Percentiles rank a stretch among this genome's conserved stretches.
Conservation (phyloP, 1,140 invertebrate species). For the Tetramorium parvispinum region DNA sequence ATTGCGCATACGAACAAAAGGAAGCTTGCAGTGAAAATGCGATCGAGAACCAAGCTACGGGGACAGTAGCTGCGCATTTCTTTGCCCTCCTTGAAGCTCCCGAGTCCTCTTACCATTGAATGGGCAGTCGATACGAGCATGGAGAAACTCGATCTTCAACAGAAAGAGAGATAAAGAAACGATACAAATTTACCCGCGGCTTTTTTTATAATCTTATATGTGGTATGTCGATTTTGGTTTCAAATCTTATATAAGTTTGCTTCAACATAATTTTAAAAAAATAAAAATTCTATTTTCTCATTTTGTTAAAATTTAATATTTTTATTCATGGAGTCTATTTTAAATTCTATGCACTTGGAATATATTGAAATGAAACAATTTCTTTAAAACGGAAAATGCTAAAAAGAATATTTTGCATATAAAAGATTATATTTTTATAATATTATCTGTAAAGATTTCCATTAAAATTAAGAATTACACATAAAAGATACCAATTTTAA, state of each 20-base stretch:
- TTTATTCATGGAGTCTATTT: not conserved
- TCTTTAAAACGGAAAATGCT: not conserved
- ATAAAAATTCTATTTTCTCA: not conserved
- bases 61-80: not conserved
- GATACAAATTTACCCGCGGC: not conserved
- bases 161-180: not conserved
- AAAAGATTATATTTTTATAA: not conserved
- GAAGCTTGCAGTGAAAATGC: not conserved
- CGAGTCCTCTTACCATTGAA: not conserved
- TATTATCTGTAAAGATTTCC: no score
- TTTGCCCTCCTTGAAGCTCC: not conserved
- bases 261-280: not conserved
- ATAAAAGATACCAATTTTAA: not conserved
- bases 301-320: conserved; percentile 5
- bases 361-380: not conserved
- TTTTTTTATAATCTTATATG: not conserved
- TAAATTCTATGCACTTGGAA: not conserved
- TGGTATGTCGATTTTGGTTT: not conserved
- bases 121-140: not conserved
- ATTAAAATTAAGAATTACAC: not conserved
- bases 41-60: not conserved
- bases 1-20: not conserved
- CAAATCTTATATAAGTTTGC: not conserved
- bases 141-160: not conserved
- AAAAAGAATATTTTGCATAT: not conserved